Base-by-base conservation (phyloP, 2,113 vertebrate genomes). In the Strix uralensis region DNA sequence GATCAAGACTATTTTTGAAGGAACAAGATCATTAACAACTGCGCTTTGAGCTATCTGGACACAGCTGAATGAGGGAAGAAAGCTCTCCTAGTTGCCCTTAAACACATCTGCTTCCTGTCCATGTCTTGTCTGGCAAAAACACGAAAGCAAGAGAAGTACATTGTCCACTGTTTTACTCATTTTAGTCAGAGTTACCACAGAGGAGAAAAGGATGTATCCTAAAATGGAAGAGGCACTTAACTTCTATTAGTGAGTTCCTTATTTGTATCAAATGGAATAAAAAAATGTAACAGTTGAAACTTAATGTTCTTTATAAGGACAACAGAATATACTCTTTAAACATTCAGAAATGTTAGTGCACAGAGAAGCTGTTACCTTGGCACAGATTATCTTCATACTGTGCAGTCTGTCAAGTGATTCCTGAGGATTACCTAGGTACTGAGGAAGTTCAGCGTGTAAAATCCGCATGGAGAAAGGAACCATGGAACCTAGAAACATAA, bases 391-490 rank as follows among this genome's bases (percentile, higher is more conserved):
- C 98, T 98, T 99, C 98, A 99, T 98, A n/a, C 81, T 94, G 81
- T 99, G 99, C 86, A 99, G 98, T 86, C 99, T 98, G 97, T 99
- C 99, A 96, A 99, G 98, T 22, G 99, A 98, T 92, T 99, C 99
- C 97, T 99, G 99, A 44, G 99, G 98, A 94, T 98, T 99, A 80
- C 98, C 98, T 81, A 99, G 96, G 96, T 99, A 99, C 96, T 99
- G 99, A 88, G 99, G 99, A 71, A 99, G 99, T 96, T 99, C 99
- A 0, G 99, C 99, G 34, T 99, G 99, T 74, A 99, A 97, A 97
- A 99, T 98, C 62, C 99, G 96, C 99, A 99, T 99, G 44, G 99
- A 99, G 96, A 99, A 99, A 55, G 99, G 99, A 83, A 99, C 99
- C 99, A 99, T 99, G 83, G 99, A 99, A 92, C 99, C 99, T 99